Evolutionary conservation across 2,797 vertebrate genomes (phyloP).

Genomic region (Malurus leucopterus): DNA sequence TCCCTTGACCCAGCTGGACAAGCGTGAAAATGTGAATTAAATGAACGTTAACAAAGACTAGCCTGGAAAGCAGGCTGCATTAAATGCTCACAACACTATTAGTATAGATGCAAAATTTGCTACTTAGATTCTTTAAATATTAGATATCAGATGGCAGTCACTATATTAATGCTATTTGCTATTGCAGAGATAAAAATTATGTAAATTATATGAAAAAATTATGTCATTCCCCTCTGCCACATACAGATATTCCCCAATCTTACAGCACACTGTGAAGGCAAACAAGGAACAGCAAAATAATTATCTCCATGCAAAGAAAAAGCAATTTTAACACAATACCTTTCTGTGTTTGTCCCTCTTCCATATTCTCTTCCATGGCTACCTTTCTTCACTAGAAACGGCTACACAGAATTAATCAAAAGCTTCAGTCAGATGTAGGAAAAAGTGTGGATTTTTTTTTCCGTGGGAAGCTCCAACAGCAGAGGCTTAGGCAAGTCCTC

Average conservation of each 20-base stretch:
- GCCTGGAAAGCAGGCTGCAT: conserved; percentile 35
- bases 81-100: background rate
- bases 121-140: background rate
- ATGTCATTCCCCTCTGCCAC: conserved; percentile 17
- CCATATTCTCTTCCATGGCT: conserved; percentile 98
- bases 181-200: conserved; percentile 3
- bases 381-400: conserved; percentile 71
- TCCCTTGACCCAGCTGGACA: conserved; percentile 74
- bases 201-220: background rate
- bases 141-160: background rate
- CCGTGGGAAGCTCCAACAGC: conserved; percentile 71
- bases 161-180: background rate
- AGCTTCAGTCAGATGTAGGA: conserved; percentile 70
- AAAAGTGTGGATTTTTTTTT: conserved; percentile 66
- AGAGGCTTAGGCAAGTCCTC: conserved; percentile 75
- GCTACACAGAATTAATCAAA: conserved; percentile 74
- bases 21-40: conserved; percentile 77
- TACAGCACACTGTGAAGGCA: conserved; percentile 51
- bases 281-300: conserved; percentile 52
- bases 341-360: conserved; percentile 97
- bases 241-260: conserved; percentile 16
- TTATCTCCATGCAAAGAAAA: conserved; percentile 40
- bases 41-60: conserved; percentile 84
- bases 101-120: background rate
- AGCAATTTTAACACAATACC: conserved; percentile 78